Conservation (phyloP, 2,113 vertebrate genomes). For the Triplophysa tibetana region DNA sequence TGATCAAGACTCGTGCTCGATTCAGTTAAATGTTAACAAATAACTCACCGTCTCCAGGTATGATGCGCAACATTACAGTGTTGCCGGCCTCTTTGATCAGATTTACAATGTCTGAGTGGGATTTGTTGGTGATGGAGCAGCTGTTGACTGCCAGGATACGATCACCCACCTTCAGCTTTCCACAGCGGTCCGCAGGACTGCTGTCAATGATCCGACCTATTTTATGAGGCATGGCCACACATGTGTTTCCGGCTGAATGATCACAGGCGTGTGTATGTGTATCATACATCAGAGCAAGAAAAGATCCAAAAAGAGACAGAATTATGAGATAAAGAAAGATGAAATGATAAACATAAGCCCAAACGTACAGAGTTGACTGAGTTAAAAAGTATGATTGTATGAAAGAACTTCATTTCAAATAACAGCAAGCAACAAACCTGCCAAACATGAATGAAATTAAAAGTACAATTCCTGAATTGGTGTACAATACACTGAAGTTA, state of each 20-base stretch:
- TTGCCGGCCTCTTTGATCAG: conserved; percentile 99
- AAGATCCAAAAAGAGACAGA: conserved; percentile 18
- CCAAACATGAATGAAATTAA: conserved; percentile 8
- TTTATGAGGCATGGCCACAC: conserved; percentile 99
- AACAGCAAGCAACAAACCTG: conserved; percentile 77
- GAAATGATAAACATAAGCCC: conserved; percentile 66
- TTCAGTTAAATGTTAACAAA: conserved; percentile 32
- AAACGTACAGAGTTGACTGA: not conserved
- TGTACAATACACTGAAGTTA: too few relatives aligned
- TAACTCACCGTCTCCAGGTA: conserved; percentile 95
- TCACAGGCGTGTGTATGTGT: conserved; percentile 47
- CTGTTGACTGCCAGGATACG: conserved; percentile 94
- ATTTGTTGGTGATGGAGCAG: conserved; percentile 99
- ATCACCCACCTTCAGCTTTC: conserved; percentile 98
- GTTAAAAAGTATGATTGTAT: conserved; percentile 68
- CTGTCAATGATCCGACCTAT: conserved; percentile 99
- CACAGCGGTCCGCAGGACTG: conserved; percentile 96
- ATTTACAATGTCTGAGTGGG: conserved; percentile 99
- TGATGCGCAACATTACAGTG: conserved; percentile 97
- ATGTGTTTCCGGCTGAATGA: conserved; percentile 93
- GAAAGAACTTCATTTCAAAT: conserved; percentile 85
- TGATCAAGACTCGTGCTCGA: too few relatives aligned
- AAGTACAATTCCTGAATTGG: too few relatives aligned
- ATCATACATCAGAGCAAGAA: conserved; percentile 2
- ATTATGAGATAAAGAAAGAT: conserved; percentile 68